Evolutionary conservation across 2,113 vertebrate genomes (phyloP), one percentile per base, ranked within the genome.

Genomic region (Picathartes gymnocephalus): DNA sequence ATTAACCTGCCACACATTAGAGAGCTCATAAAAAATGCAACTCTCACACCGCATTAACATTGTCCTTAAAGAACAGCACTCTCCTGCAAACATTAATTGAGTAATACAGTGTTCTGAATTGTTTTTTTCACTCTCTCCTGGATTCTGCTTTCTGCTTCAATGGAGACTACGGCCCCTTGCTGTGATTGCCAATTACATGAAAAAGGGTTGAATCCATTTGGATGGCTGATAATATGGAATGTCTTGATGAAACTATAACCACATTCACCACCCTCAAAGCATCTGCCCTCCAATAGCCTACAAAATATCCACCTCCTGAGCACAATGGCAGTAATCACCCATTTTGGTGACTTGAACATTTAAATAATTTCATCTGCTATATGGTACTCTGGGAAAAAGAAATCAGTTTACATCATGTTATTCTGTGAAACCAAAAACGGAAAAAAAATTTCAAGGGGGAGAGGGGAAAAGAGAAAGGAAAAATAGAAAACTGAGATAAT

Each of bases 101-200:
- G 65, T 79, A 92, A 76, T 88, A 88, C 62, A 90, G 51, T 4
- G 4, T 58, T 91, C 89, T 65, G 62, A 76, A 79, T 65, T 66
- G 56, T 65, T 90, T 81, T 69, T 81, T 76, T 65, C 2, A 25
- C 58, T 48, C 68, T 88, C 86, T 89, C 81, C 40, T 84, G 64
- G 53, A 51, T 96, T 83, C 86, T 90, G 40, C 86, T 91, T 93
- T 94, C 90, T 87, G 88, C 86, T 95, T 1, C 0, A 82, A 91
- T 86, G 79, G 91, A 86, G 45, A 45, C 69, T 82, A 84, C 39
- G 79, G 74, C 60, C 74, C 82, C 87, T 86, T 35, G 74, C 86
- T 85, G 94, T 82, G 93, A 96, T 84, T 93, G 84, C 81, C 86
- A 92, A 84, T 94, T 91, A 88, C 7, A 61, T 74, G 77, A 85